Base-by-base conservation (phyloP, 2,797 vertebrate species). In the Onychomys leucogaster region DNA sequence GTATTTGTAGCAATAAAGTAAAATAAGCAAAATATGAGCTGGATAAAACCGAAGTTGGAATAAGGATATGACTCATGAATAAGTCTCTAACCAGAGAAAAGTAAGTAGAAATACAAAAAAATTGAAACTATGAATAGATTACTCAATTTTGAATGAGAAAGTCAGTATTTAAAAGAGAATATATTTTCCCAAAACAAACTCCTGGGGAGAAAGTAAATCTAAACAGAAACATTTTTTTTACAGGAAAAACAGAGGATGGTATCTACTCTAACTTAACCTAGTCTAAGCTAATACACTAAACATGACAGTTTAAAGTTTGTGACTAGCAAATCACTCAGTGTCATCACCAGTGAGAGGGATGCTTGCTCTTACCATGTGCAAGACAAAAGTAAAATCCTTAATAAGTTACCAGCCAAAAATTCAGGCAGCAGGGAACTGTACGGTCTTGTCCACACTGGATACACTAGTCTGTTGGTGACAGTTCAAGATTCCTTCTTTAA, bases 1-100 rank as follows among this genome's bases (percentile, higher is more conserved):
- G 11, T 90, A 41, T 49, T 85, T 87, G 29, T 29, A 90, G 41
- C 29, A 83, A 89, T 55, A 76, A 96, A 91, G 7, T 32, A 87
- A 93, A 89, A 43, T 81, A 76, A 97, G 52, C 0, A 37, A 90
- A 96, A 32, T 4, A 52, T 46, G 25, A 86, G 27, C 34, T 55
- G 69, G 29, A 29, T 41, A 23, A 61, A 34, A 41, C 52, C 25
- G 19, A 41, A 73, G 57, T 89, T 46, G 27, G 2, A 93, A 17
- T 92, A 89, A 84, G 14, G 16, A 73, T 4, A 84, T 84, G 29
- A 73, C 41, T 21, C 13, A 14, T 43, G 77, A 89, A 61, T 41
- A 81, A 89, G 37, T 94, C 65, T 49, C 16, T 52, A 83, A 37
- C 12, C 41, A 41, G 10, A 32, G 23, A 65, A 77, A 87, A 59